These are phyloP conservation scores for Orientallactaga sibirica DNA, from an alignment of 2,797 vertebrate species.

Conservation along the genomic window DNA sequence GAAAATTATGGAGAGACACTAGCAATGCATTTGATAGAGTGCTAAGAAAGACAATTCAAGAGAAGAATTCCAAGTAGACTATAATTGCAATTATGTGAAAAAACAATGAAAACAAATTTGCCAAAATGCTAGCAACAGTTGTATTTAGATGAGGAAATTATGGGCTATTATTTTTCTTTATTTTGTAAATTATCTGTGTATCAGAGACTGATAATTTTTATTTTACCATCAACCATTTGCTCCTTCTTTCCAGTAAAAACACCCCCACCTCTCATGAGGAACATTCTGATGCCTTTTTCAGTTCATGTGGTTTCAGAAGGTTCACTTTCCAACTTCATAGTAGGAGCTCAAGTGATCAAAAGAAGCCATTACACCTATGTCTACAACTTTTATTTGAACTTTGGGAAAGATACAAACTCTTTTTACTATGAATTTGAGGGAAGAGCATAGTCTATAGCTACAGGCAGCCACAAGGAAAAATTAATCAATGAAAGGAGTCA, in stretches of 20 bases:
- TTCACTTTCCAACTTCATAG: background rate
- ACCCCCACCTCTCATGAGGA: background rate
- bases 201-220: background rate
- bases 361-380: background rate
- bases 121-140: constrained; percentile 17
- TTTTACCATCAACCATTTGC: background rate
- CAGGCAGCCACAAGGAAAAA: background rate
- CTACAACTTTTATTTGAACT: background rate
- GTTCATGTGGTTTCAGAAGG: background rate
- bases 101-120: constrained; percentile 52
- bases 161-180: constrained; percentile 10
- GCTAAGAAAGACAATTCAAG: constrained; percentile 5
- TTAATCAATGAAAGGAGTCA: background rate
- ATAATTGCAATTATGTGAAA: constrained; percentile 15
- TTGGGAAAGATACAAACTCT: background rate
- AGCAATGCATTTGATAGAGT: background rate
- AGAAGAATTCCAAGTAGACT: constrained; percentile 7
- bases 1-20: background rate
- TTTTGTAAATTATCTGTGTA: background rate
- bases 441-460: background rate
- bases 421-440: background rate
- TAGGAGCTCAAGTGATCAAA: background rate
- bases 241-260: background rate
- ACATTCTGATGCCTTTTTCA: background rate
- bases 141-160: background rate